A percentile compares a stretch with the other conserved stretches of the same genome.
Evolutionary conservation across 2,888 invertebrate species (phyloP).

Genomic region (Tetanocera ferruginea): DNA sequence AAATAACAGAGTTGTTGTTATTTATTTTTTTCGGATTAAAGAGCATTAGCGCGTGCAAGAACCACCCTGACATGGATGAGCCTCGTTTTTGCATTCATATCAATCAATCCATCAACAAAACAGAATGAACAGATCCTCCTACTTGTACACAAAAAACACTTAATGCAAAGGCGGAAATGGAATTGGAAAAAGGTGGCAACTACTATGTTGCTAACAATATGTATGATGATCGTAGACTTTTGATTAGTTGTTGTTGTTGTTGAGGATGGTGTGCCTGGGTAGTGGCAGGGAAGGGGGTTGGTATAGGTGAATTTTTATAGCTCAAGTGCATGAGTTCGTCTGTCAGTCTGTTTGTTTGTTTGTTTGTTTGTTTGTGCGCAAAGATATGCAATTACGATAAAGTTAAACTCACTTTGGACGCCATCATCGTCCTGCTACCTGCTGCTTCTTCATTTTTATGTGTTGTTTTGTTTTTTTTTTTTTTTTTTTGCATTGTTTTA

Average conservation of each 20-base stretch:
- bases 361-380: constrained; percentile 13
- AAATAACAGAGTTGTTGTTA: neutral
- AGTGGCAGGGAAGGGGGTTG: neutral
- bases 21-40: constrained; percentile 58
- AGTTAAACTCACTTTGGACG: constrained; percentile 54
- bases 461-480: neutral
- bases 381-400: constrained; percentile 65
- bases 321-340: neutral
- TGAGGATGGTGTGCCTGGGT: neutral
- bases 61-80: neutral
- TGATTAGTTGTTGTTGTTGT: constrained; percentile 62
- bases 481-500: constrained; percentile 10
- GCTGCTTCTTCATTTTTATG: constrained; percentile 4
- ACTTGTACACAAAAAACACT: constrained; percentile 39
- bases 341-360: constrained; percentile 25
- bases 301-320: neutral
- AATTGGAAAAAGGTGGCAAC: constrained; percentile 44
- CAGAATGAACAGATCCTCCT: neutral
- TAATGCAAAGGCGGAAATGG: constrained; percentile 48
- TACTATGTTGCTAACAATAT: neutral
- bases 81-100: constrained; percentile 20
- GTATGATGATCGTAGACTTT: constrained; percentile 60
- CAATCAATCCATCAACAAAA: constrained; percentile 28
- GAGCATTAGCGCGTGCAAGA: constrained; percentile 62
- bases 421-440: neutral